Percentiles rank a stretch among this genome's conserved stretches.
phyloP scores from a whole-genome alignment of 30 jellyfish, hydroid and myxozoan genomes.

The Sanderia malayensis region DNA sequence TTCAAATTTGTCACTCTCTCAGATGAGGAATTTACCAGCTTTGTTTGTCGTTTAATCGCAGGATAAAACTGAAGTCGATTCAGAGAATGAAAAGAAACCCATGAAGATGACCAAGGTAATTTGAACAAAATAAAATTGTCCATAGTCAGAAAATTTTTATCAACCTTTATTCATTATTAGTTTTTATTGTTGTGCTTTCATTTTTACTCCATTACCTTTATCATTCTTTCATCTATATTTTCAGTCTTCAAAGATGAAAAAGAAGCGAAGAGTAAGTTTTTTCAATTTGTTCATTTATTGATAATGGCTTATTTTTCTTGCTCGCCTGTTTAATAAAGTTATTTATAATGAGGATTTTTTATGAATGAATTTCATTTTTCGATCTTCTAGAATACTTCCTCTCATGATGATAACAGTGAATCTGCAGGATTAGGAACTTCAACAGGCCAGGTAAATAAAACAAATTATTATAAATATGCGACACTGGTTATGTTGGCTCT shows the following conservation, averaged over 20 bases:
- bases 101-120: not conserved
- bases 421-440: not conserved
- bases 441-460: not conserved
- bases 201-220: not conserved
- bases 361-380: too few species aligned
- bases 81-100: not conserved
- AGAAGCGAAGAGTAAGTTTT: slow-evolving; percentile 3
- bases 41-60: too few species aligned
- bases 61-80: not conserved
- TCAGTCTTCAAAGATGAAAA: slow-evolving; percentile 4
- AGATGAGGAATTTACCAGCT: too few species aligned
- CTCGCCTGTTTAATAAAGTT: too few species aligned
- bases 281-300: too few species aligned
- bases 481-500: not conserved
- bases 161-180: too few species aligned
- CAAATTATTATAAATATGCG: not conserved
- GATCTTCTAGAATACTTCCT: not conserved
- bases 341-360: too few species aligned
- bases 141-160: too few species aligned
- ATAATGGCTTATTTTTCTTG: too few species aligned
- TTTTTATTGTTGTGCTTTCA: not conserved
- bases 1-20: too few species aligned
- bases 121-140: too few species aligned
- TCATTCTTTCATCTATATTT: not conserved
- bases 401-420: not conserved